phyloP scores from a whole-genome alignment of 1,140 invertebrate species.

The Oncopodura yosiiana region DNA sequence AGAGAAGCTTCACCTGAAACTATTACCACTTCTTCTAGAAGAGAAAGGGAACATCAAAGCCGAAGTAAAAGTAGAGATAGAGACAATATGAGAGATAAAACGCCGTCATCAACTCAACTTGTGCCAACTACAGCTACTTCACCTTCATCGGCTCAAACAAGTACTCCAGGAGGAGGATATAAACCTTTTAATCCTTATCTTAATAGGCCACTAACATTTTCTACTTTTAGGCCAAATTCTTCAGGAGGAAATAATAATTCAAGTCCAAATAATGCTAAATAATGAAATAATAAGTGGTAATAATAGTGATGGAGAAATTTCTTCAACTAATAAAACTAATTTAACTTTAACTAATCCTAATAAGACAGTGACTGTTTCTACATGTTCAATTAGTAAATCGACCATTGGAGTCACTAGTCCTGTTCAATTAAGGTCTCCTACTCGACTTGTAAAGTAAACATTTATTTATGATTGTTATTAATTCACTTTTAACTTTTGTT shows the following conservation, averaged over 20 bases:
- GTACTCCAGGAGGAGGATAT: constrained; percentile 21
- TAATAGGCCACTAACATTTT: constrained; percentile 32
- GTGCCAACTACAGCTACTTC: not conserved
- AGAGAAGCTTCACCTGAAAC: not conserved
- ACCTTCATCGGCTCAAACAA: not conserved
- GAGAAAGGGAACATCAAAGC: not conserved
- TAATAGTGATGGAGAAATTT: not conserved
- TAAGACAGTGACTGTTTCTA: constrained; percentile 1
- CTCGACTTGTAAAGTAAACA: constrained; percentile 14
- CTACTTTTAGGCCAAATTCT: constrained; percentile 31
- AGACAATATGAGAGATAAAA: not conserved
- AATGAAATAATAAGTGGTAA: not conserved
- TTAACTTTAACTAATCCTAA: constrained; percentile 5
- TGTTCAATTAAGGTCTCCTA: constrained; percentile 16
- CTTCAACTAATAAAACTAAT: not conserved
- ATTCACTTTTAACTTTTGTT: too few relatives aligned
- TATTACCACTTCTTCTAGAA: too few relatives aligned
- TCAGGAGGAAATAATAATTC: not conserved
- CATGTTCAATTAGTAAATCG: constrained; percentile 4
- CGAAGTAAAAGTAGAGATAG: not conserved
- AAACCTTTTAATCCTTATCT: constrained; percentile 33
- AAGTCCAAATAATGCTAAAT: too few relatives aligned
- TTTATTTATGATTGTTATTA: too few relatives aligned
- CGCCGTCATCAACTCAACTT: too few relatives aligned
- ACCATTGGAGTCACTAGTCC: constrained; percentile 3